Percentiles rank a stretch among this genome's conserved stretches.
Conservation (phyloP, 23 tunicate species). For the Ascidia mentula region DNA sequence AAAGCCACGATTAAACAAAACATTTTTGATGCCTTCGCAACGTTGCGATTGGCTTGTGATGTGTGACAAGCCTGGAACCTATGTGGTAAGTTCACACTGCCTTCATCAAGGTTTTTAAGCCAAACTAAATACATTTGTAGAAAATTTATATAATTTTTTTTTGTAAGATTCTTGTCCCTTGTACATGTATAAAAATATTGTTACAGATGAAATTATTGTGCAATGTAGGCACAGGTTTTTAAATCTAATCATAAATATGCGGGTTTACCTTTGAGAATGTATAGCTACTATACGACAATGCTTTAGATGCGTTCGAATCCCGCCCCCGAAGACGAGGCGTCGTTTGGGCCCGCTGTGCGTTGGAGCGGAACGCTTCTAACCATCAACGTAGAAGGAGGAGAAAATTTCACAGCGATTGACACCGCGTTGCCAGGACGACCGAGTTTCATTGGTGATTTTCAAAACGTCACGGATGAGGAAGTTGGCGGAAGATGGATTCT, state of each 20-base stretch:
- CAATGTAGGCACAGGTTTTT: too few species aligned
- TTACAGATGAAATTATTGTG: too few species aligned
- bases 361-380: constrained; percentile 16
- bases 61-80: neutral
- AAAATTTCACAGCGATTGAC: neutral
- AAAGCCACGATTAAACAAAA: neutral
- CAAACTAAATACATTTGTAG: too few species aligned
- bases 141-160: too few species aligned
- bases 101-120: too few species aligned
- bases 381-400: constrained; percentile 3
- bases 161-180: too few species aligned
- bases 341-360: constrained; percentile 10
- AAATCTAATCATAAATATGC: too few species aligned
- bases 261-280: too few species aligned
- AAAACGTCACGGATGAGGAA: constrained; percentile 1
- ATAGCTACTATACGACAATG: too few species aligned
- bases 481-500: constrained; percentile 1
- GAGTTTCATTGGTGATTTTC: constrained; percentile 10
- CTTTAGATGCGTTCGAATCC: neutral
- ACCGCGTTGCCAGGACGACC: constrained; percentile 22
- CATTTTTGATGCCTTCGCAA: neutral
- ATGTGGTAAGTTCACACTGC: neutral
- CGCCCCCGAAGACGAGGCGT: neutral
- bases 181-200: too few species aligned
- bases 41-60: neutral